phyloP scores from a whole-genome alignment of 2,797 vertebrate species.

The Manis crassicaudata region DNA sequence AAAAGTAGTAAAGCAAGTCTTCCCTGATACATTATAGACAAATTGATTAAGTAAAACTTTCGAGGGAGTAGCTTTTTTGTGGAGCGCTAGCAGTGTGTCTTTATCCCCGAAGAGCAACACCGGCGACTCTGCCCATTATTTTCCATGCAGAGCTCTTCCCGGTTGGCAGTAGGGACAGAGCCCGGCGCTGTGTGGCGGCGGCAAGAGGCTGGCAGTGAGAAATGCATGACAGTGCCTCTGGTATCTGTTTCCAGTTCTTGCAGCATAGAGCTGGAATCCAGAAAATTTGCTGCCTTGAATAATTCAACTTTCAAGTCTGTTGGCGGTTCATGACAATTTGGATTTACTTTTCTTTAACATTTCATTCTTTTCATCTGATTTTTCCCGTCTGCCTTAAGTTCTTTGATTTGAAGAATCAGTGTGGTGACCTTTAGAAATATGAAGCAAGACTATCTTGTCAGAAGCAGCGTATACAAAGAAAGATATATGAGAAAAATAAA shows the following conservation, averaged over 20 bases:
- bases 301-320: slow-evolving; percentile 72
- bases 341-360: slow-evolving; percentile 52
- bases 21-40: neutral
- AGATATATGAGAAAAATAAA: neutral
- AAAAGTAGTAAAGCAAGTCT: neutral
- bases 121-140: neutral
- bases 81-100: neutral
- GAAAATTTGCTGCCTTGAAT: slow-evolving; percentile 75
- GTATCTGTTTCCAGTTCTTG: slow-evolving; percentile 77
- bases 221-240: slow-evolving; percentile 65
- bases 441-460: neutral
- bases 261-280: slow-evolving; percentile 73
- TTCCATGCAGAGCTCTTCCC: neutral
- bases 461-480: slow-evolving; percentile 33
- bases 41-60: neutral
- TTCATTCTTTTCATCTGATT: neutral
- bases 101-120: neutral
- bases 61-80: neutral
- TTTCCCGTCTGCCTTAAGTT: neutral
- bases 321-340: slow-evolving; percentile 54
- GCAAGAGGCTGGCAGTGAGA: slow-evolving; percentile 21
- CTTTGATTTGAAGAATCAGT: slow-evolving; percentile 48
- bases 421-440: slow-evolving; percentile 46
- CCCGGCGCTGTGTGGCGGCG: slow-evolving; percentile 43
- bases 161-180: neutral